Evolutionary conservation across 2,888 invertebrate species (phyloP), one percentile per base, ranked within the genome.

Genomic region (Coenonympha glycerion): DNA sequence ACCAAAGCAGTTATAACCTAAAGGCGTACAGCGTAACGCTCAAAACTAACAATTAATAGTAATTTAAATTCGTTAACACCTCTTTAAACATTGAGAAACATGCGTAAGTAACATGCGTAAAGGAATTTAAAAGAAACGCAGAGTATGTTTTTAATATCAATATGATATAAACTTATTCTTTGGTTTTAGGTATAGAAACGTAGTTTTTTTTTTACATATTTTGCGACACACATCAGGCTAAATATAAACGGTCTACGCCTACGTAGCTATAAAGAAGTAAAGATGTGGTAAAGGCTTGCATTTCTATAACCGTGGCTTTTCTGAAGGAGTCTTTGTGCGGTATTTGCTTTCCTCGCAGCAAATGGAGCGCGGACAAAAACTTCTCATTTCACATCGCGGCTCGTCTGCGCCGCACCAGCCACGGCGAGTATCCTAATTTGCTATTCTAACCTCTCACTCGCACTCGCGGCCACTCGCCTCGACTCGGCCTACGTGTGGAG

Each of bases 341-440:
- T 65, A 63, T 66, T 66, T 65, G 61, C 62, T 58, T 61, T 61
- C 47, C 57, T 47, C 57, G 51, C 52, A 53, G 53, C 51, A 59
- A 57, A 61, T 56, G 59, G 58, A 57, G 47, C 57, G 55, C 62
- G 59, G 59, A 64, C 62, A 62, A 60, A n/a, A 62, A 63, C 58
- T 53, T 56, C 61, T 65, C 60, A 62, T 64, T 62, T 59, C 61
- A 45, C 55, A 49, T 13, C 60, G 52, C 51, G 39, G 30, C 28
- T 6, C 28, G 26, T 13, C 6, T 19, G 11, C 5, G 11, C n/a
- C 18, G n/a, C 1, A 34, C 26, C 3, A 2, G 1, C 9, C 26
- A n/a, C 26, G 50, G 5, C 8, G n/a, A 31, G 3, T 39, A 39
- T 47, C 51, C 47, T 47, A 52, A 52, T 52, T 42, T 47, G 30